Conservation (phyloP, 2,888 invertebrate species). For the Alloscopus bannaensis region DNA sequence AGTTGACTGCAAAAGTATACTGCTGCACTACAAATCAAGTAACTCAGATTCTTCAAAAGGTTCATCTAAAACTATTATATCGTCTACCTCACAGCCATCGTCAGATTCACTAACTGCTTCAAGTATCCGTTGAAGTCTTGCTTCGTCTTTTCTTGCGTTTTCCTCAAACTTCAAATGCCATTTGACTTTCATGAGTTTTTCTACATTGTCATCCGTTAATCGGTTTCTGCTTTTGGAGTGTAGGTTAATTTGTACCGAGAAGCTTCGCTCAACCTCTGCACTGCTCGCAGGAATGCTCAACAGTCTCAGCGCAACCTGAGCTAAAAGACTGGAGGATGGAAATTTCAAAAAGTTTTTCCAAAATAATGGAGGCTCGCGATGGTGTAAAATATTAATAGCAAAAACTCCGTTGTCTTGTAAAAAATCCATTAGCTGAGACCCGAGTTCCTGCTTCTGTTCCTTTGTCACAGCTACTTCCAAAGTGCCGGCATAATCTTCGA, state of each 20-base stretch:
- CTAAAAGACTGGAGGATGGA: too few species aligned
- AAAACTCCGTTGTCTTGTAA: background rate
- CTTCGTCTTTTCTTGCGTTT: too few species aligned
- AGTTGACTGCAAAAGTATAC: too few species aligned
- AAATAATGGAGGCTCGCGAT: background rate
- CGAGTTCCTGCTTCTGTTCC: background rate
- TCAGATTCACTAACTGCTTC: too few species aligned
- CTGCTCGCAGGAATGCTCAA: too few species aligned
- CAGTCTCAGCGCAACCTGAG: too few species aligned
- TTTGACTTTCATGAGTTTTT: conserved; percentile 1
- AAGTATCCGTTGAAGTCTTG: too few species aligned
- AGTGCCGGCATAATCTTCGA: background rate
- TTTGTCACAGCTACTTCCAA: background rate
- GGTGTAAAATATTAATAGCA: background rate
- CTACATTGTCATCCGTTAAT: background rate
- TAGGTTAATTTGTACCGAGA: background rate
- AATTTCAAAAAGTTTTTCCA: conserved; percentile 3
- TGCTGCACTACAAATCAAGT: too few species aligned
- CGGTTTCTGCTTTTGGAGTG: conserved; percentile 4
- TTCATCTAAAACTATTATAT: too few species aligned
- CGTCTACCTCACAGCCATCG: too few species aligned
- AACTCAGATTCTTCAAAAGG: too few species aligned
- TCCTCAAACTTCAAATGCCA: background rate
- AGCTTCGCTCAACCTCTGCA: conserved; percentile 17
- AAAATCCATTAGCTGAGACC: background rate